Percentiles rank a stretch among this genome's conserved stretches.
phyloP scores from a whole-genome alignment of 2,888 invertebrate genomes.

The Ormyrus nitidulus region DNA sequence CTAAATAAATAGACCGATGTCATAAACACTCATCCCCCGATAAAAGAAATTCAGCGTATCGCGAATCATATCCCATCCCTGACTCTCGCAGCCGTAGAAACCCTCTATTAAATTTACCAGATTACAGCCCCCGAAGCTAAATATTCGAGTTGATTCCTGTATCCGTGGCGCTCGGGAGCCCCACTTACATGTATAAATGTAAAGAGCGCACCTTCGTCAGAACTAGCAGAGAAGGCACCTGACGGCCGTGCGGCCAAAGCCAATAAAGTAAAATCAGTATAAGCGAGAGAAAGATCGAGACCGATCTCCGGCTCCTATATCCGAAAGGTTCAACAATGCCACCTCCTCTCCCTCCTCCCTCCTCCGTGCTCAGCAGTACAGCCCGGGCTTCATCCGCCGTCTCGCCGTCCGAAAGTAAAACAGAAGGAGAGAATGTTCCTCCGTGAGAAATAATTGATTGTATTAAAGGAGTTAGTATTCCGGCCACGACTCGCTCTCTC shows the following conservation, averaged over 20 bases:
- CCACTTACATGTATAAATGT: not conserved
- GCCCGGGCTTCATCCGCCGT: conserved; percentile 3
- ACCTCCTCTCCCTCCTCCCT: not conserved
- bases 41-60: not conserved
- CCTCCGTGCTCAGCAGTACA: not conserved
- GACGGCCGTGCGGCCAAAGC: conserved; percentile 1
- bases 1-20: not conserved
- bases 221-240: not conserved
- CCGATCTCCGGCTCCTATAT: not conserved
- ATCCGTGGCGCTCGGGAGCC: not conserved
- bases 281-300: not conserved
- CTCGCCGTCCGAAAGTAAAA: conserved; percentile 65
- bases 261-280: conserved; percentile 17
- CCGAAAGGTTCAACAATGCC: conserved; percentile 23
- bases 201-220: not conserved
- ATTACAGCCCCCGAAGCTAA: too few relatives aligned
- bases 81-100: not conserved
- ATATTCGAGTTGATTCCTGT: not conserved
- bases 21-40: not conserved
- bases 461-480: conserved; percentile 74
- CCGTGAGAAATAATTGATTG: conserved; percentile 73
- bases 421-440: conserved; percentile 67
- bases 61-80: not conserved
- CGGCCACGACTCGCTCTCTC: conserved; percentile 68
- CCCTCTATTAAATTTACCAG: not conserved